Percentiles rank a stretch among this genome's conserved stretches.
phyloP scores from a whole-genome alignment of 2,113 vertebrate genomes.

The Pseudopipra pipra region DNA sequence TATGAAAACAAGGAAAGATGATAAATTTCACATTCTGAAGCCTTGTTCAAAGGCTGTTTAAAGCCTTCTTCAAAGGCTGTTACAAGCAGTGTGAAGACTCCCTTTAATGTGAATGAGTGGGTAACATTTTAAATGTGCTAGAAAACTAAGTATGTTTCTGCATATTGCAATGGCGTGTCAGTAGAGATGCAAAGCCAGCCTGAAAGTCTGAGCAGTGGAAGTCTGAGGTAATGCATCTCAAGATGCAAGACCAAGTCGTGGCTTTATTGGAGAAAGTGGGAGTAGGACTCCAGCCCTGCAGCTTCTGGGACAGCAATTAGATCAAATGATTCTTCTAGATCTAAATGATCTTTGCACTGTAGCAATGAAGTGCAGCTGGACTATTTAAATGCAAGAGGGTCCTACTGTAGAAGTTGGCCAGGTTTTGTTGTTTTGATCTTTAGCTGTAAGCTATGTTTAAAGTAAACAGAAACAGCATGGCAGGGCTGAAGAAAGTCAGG shows the following conservation, averaged over 20 bases:
- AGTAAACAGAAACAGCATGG: background rate
- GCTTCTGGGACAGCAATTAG: background rate
- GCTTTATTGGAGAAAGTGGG: background rate
- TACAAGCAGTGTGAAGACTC: background rate
- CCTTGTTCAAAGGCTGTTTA: background rate
- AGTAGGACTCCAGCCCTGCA: background rate
- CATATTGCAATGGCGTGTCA: accelerated
- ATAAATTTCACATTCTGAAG: background rate
- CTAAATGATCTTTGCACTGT: background rate
- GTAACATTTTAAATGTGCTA: background rate
- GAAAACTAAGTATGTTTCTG: background rate
- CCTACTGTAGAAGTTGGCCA: background rate
- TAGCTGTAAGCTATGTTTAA: background rate
- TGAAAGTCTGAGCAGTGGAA: background rate
- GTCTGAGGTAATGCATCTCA: background rate
- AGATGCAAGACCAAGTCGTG: background rate
- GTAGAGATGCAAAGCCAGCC: background rate
- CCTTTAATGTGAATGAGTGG: background rate
- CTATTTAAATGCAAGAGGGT: background rate
- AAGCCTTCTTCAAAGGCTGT: background rate
- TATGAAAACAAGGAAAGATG: background rate
- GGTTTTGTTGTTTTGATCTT: background rate
- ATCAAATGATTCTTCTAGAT: background rate
- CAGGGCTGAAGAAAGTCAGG: background rate
- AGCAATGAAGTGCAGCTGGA: background rate